Evolutionary conservation across 2,888 invertebrate species (phyloP), one percentile per base, ranked within the genome.

Genomic region (Phalera bucephala): DNA sequence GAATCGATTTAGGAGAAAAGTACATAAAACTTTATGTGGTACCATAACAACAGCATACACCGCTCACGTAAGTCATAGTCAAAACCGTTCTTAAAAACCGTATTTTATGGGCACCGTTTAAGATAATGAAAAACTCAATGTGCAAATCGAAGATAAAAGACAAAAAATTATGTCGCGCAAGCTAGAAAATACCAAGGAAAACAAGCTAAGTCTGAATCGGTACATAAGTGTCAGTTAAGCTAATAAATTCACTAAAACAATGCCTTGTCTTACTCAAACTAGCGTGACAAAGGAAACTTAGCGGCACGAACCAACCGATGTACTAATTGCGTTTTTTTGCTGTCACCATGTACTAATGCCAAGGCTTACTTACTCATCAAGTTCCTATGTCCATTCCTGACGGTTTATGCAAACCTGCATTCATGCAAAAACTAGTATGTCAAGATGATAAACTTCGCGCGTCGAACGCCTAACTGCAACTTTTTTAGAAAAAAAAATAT

Each of bases 341-440:
- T 68, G 80, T 76, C 80, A 77, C 45, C 44, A 41, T 44, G 52
- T 53, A 80, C 82, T 84, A 82, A 80, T 80, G 77, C 81, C 87
- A 86, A 87, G 86, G 87, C 72, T 58, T 76, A 86, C 84, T 86
- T 84, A 86, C 85, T 85, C 86, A 85, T 83, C 80, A 62, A 80
- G 76, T 75, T 80, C 78, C 79, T 80, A 80, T 75, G 78, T 80
- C 82, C 85, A 84, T 82, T 82, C 78, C 83, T 76, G 80, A 62
- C 70, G 61, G 56, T 66, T 76, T 76, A 82, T 77, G 80, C 76
- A 82, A 80, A 79, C 75, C 72, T 76, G 74, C 77, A 75, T 65
- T 67, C 64, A 64, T 52, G 69, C 67, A 80, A 80, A 80, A 82
- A 82, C 74, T 76, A 71, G 72, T 66, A 70, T 68, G 69, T 74